These are phyloP conservation scores for Grallaria varia DNA, from an alignment of 2,113 vertebrate genomes.

Conservation along the genomic window DNA sequence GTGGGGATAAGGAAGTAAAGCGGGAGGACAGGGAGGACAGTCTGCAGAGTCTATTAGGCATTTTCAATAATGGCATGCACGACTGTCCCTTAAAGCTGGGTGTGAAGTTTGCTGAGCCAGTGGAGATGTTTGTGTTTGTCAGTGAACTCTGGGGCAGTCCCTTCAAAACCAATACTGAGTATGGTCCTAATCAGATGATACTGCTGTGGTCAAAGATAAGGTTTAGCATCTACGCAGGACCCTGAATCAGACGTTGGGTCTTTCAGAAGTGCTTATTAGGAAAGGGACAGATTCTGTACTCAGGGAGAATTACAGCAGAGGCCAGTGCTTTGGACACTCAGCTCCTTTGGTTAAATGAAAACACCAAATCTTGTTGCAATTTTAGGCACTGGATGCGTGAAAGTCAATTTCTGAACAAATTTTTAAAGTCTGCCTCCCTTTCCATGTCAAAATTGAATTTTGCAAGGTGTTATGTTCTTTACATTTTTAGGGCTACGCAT, in stretches of 20 bases:
- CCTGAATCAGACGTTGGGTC: not conserved
- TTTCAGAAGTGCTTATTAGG: not conserved
- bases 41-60: not conserved
- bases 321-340: not conserved
- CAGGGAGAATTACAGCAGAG: not conserved
- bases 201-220: not conserved
- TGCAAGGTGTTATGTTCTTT: not conserved
- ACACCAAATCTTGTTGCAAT: not conserved
- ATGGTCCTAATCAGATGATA: not conserved
- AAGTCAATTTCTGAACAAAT: not conserved
- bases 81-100: not conserved
- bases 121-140: not conserved
- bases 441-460: not conserved
- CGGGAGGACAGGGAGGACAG: not conserved
- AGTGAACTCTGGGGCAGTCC: not conserved
- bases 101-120: not conserved
- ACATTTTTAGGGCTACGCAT: not conserved
- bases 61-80: not conserved
- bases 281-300: not conserved
- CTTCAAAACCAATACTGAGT: not conserved
- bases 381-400: not conserved
- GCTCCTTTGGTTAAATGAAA: not conserved
- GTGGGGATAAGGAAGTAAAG: not conserved
- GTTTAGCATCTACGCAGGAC: not conserved
- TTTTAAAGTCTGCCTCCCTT: not conserved